Conservation (phyloP, 2,888 invertebrate species). For the Cybosia mesomella region DNA sequence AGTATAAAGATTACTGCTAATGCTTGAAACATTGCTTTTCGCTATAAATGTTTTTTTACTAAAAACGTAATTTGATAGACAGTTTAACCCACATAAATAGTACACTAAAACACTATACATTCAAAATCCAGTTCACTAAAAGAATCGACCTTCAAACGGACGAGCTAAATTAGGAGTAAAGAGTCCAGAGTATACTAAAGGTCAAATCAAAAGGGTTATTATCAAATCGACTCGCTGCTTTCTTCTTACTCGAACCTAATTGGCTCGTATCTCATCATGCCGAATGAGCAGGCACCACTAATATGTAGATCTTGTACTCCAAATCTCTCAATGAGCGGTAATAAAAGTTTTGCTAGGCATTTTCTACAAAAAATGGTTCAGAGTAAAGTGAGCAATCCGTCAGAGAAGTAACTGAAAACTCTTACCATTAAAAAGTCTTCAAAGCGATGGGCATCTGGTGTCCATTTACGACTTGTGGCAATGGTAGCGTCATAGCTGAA, state of each 20-base stretch:
- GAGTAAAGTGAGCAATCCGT: background rate
- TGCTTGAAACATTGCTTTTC: background rate
- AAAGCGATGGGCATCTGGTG: too few species aligned
- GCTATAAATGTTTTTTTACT: background rate
- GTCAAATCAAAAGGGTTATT: constrained; percentile 4
- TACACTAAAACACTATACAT: too few species aligned
- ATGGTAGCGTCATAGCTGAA: too few species aligned
- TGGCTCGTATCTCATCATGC: background rate
- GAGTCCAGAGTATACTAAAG: background rate
- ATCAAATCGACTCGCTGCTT: background rate
- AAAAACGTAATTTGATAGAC: background rate
- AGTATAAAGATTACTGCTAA: too few species aligned
- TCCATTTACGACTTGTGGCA: too few species aligned
- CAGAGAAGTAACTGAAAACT: background rate
- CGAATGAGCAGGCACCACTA: background rate
- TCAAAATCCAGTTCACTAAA: background rate
- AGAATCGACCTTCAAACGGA: background rate
- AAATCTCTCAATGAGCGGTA: background rate
- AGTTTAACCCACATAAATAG: background rate
- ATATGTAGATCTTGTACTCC: background rate
- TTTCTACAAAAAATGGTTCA: background rate
- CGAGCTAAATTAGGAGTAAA: constrained; percentile 2
- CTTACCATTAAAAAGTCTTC: too few species aligned
- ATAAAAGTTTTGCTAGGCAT: background rate
- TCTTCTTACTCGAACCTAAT: background rate